Base-by-base conservation (phyloP, 2,797 vertebrate genomes). In the Falco naumanni region DNA sequence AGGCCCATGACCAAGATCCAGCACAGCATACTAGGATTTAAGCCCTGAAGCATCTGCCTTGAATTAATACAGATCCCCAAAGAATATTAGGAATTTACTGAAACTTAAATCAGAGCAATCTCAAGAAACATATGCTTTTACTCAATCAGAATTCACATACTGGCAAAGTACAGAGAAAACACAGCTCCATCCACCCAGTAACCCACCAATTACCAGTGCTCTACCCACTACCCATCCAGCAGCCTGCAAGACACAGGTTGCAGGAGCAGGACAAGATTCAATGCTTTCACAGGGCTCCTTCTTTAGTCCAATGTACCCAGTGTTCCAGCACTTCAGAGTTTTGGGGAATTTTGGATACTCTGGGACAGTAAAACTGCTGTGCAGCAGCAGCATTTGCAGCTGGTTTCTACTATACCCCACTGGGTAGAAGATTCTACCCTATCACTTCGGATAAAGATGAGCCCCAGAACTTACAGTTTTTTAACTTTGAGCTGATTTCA, bases 281-380 rank as follows among this genome's bases (percentile, higher is more conserved):
- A 37, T 1, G 4, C 0, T 0, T 16, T 59, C 18, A 29, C 31
- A 57, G 37, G 16, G 53, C 0, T 0, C 13, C 21, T 47, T 16
- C 47, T 72, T 39, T 21, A 75, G 31, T 56, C 10, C 16, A 31
- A 11, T 0, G 11, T 11, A 64, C 19, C 17, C 54, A 17, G 4
- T 28, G 39, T 9, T 45, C 45, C 50, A 60, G 56, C 45, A 31
- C 31, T 37, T 57, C 14, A 14, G 16, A 29, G 24, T 25, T 69
- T 11, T n/a, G 14, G 15, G 28, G 24, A 16, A 39, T 26, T 66
- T 2, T 11, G 3, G 51, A 29, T 57, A 22, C 19, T 16, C 26
- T 37, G 29, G 22, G 16, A 47, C 60, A 16, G 47, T 43, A 24
- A 24, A 75, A 39, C 19, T 60, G 17, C 29, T 6, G 14, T 3